A percentile compares a stretch with the other conserved stretches of the same genome.
phyloP scores from a whole-genome alignment of 2,113 vertebrate species.

The Nerophis ophidion region DNA sequence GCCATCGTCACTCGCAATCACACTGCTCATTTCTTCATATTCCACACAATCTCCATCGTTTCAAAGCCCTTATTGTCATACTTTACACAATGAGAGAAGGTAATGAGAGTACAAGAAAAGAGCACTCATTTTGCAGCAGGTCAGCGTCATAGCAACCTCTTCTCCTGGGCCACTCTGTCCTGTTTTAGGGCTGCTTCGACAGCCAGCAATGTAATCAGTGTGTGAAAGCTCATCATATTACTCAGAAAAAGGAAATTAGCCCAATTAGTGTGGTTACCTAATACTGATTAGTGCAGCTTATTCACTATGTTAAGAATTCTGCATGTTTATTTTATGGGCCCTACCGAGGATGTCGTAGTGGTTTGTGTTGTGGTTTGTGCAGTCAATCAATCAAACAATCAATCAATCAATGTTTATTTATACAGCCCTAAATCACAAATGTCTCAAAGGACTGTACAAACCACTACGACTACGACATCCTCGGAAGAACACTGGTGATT shows the following conservation, averaged over 20 bases:
- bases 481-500: too few species aligned
- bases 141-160: constrained; percentile 12
- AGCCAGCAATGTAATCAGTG: constrained; percentile 7
- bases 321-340: too few species aligned
- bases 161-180: background rate
- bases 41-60: constrained; percentile 15
- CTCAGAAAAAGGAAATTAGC: constrained; percentile 12
- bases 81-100: constrained; percentile 19
- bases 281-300: constrained; percentile 13
- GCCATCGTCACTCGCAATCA: constrained; percentile 26
- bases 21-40: constrained; percentile 5
- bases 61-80: constrained; percentile 5
- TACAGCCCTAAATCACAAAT: too few species aligned
- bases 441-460: too few species aligned
- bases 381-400: too few species aligned
- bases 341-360: too few species aligned
- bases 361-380: too few species aligned
- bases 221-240: constrained; percentile 19
- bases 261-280: background rate
- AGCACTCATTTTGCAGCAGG: constrained; percentile 4
- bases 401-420: too few species aligned
- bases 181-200: constrained; percentile 11
- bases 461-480: too few species aligned
- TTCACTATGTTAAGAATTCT: too few species aligned
- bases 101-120: constrained; percentile 10